Evolutionary conservation across 2,113 vertebrate genomes (phyloP).

Genomic region (Syngnathus floridae): DNA sequence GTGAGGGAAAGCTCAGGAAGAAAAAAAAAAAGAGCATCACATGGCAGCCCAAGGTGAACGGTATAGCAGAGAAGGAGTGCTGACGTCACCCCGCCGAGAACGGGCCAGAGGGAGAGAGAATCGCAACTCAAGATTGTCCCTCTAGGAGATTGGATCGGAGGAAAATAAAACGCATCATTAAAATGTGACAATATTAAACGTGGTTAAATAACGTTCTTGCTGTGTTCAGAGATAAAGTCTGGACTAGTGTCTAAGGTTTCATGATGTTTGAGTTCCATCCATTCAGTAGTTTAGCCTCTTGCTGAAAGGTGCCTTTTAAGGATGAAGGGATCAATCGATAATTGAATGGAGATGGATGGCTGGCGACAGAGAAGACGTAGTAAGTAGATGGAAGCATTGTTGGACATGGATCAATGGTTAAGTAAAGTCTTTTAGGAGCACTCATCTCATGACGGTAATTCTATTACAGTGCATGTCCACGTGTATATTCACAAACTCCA

Average conservation of each 20-base stretch:
- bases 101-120: background rate
- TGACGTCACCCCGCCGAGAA: slow-evolving; percentile 28
- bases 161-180: background rate
- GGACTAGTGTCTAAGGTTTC: background rate
- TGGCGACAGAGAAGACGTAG: too few species aligned
- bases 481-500: too few species aligned
- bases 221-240: background rate
- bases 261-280: background rate
- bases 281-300: background rate
- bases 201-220: background rate
- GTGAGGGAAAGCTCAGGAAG: slow-evolving; percentile 14
- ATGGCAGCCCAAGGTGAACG: slow-evolving; percentile 20
- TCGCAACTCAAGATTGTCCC: background rate
- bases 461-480: too few species aligned
- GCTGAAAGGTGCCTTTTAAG: too few species aligned
- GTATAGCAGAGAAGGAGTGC: slow-evolving; percentile 22
- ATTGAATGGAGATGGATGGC: too few species aligned
- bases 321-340: too few species aligned
- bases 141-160: background rate
- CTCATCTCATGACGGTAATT: too few species aligned
- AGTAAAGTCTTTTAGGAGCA: too few species aligned
- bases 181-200: background rate
- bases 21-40: slow-evolving; percentile 2
- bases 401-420: too few species aligned
- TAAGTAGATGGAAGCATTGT: too few species aligned